These are phyloP conservation scores for Tokudaia tokunoshimensis DNA, from an alignment of 2,797 vertebrate species.

Conservation along the genomic window DNA sequence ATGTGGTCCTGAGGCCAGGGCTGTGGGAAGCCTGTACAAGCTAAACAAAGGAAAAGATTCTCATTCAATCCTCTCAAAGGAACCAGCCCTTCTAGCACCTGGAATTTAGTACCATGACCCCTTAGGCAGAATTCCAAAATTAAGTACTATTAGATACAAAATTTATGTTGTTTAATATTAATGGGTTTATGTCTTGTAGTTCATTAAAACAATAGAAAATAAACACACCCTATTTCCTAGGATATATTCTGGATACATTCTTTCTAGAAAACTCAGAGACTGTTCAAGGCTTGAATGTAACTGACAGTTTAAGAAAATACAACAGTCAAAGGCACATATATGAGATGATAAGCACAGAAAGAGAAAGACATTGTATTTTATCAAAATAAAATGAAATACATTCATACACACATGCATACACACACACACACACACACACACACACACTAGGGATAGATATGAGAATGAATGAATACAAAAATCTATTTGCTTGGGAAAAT, in stretches of 20 bases:
- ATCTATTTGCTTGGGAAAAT: neutral
- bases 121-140: neutral
- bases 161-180: neutral
- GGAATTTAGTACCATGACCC: neutral
- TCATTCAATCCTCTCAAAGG: neutral
- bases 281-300: neutral
- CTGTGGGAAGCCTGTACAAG: neutral
- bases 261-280: conserved; percentile 45
- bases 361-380: conserved; percentile 5
- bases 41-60: neutral
- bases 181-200: neutral
- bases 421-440: too few relatives aligned
- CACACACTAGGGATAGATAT: neutral
- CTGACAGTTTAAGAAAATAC: neutral
- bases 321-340: neutral
- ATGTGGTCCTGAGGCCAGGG: neutral
- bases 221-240: neutral
- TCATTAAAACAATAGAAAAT: neutral
- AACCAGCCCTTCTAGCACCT: neutral
- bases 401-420: neutral
- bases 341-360: neutral
- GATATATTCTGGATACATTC: neutral
- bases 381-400: neutral
- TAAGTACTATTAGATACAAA: neutral
- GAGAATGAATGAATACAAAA: neutral